phyloP scores from a whole-genome alignment of 2,797 vertebrate genomes.

The Clarias laeviceps region DNA sequence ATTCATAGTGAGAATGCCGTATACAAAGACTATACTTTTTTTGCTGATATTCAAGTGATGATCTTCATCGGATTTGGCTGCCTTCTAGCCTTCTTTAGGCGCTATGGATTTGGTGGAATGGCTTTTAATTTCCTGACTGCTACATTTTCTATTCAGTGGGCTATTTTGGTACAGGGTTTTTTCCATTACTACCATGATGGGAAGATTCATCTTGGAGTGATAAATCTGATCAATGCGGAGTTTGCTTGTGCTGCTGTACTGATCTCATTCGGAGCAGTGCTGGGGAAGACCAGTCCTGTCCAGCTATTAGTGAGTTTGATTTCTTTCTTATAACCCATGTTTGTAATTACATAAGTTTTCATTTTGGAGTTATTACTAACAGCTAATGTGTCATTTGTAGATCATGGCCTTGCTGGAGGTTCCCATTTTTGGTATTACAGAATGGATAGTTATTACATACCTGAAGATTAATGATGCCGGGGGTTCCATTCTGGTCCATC shows the following conservation, averaged over 20 bases:
- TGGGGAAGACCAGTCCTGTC: constrained; percentile 82
- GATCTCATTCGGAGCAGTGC: constrained; percentile 80
- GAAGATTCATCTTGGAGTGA: constrained; percentile 77
- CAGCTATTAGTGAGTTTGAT: constrained; percentile 73
- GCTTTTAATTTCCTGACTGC: constrained; percentile 83
- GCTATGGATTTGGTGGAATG: constrained; percentile 79
- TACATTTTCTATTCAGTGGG: constrained; percentile 84
- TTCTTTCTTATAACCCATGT: neutral
- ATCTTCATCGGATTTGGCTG: constrained; percentile 84
- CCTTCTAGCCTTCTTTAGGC: constrained; percentile 79
- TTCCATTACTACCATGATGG: constrained; percentile 75
- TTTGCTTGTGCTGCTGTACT: constrained; percentile 82
- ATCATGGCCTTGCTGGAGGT: constrained; percentile 80
- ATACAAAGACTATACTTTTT: constrained; percentile 77
- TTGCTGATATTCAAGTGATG: constrained; percentile 85
- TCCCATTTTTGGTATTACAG: constrained; percentile 74
- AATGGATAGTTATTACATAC: constrained; percentile 75
- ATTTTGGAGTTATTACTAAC: neutral
- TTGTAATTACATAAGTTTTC: neutral
- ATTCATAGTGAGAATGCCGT: constrained; percentile 66
- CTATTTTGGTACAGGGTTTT: constrained; percentile 80
- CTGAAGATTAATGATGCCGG: constrained; percentile 82
- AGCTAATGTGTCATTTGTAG: constrained; percentile 34
- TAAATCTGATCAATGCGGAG: constrained; percentile 78
- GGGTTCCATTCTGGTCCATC: constrained; percentile 82